Evolutionary conservation across 2,113 vertebrate species (phyloP), one percentile per base, ranked within the genome.

Genomic region (Hemibagrus wyckioides): DNA sequence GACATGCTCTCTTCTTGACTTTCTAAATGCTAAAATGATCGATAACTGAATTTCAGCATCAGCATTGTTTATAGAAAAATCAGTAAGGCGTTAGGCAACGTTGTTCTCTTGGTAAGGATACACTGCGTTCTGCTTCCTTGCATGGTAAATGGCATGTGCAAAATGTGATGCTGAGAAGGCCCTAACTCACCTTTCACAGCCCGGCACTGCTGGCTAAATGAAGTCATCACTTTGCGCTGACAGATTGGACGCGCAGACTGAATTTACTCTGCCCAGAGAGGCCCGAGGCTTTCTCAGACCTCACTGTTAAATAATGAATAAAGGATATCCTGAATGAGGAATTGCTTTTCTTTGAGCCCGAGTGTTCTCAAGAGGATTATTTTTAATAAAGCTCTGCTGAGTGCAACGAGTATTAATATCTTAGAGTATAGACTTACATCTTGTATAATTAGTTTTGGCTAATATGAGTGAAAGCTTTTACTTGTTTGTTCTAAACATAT

Each of bases 311-410:
- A 87, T 87, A 83, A 87, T 87, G 71, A 87, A 87, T 65, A 87
- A 87, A 87, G 86, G 81, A 87, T 83, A 76, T 87, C 81, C 86
- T 87, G 86, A 87, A 79, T 65, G 80, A 87, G 71, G 63, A 83
- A 83, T 83, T 67, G 39, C 81, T 87, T 83, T 83, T 76, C 81
- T 77, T 83, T 65, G 44, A 83, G 86, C 71, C 59, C 41, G 81
- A 65, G 71, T 83, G 57, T 87, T 76, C 81, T 87, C 81, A 83
- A 79, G 71, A 83, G 86, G 81, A 87, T 83, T 83, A 87, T 73
- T 77, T 87, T 87, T 83, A 87, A 87, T 87, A 83, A 87, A 83
- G 81, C 69, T 52, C 28, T 54, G n/a, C 80, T 77, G 86, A 75
- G 54, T 44, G 59, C 33, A 77, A 65, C 13, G 57, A 54, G 80